Conservation (phyloP, 2,113 vertebrate genomes). For the Recurvirostra avosetta region DNA sequence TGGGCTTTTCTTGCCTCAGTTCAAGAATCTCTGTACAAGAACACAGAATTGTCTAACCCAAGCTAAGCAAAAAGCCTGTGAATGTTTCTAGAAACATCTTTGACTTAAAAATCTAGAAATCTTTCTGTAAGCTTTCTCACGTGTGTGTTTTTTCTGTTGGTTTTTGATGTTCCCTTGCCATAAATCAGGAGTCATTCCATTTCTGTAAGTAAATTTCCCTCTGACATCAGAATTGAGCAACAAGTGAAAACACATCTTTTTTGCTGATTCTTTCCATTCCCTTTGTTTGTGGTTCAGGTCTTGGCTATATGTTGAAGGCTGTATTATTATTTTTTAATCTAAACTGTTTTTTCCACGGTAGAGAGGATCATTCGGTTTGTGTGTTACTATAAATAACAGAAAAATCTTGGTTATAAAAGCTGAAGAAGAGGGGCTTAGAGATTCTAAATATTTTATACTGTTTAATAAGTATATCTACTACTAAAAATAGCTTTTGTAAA, state of each 20-base stretch:
- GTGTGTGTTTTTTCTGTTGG: not conserved
- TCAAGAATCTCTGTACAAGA: not conserved
- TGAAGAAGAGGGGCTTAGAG: not conserved
- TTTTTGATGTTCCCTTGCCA: not conserved
- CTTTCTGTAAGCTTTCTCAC: not conserved
- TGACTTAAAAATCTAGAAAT: not conserved
- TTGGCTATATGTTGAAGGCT: not conserved
- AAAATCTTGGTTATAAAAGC: not conserved
- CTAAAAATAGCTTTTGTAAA: conserved; percentile 25
- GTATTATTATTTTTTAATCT: not conserved
- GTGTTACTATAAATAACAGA: not conserved
- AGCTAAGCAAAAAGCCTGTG: not conserved
- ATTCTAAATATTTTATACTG: not conserved
- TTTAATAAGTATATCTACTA: not conserved
- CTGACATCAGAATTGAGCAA: not conserved
- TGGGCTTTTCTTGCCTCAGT: not conserved
- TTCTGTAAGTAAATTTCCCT: not conserved
- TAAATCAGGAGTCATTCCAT: not conserved
- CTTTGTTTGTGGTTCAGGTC: not conserved
- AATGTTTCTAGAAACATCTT: not conserved
- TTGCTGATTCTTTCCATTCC: not conserved
- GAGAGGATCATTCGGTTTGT: not conserved
- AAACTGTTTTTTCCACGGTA: not conserved
- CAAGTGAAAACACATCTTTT: not conserved
- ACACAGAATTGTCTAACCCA: not conserved